Conservation (phyloP, 2,797 vertebrate species). For the Ceryle rudis region DNA sequence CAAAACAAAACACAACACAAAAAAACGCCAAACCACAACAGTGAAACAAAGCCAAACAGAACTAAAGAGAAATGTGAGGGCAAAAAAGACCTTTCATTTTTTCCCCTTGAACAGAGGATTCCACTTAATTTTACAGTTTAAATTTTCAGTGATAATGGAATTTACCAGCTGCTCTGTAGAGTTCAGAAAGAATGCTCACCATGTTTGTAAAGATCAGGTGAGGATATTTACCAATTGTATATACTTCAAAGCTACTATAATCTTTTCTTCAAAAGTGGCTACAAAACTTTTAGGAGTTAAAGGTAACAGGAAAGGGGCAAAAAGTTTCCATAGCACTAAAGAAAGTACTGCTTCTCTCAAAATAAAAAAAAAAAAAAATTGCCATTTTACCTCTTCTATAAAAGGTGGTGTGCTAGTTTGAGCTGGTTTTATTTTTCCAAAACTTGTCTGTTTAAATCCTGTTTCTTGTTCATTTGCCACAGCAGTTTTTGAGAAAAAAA, state of each 20-base stretch:
- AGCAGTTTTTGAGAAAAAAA: not conserved
- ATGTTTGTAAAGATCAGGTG: not conserved
- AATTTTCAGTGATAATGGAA: not conserved
- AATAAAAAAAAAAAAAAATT: not conserved
- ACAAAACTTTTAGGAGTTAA: not conserved
- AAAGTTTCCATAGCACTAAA: not conserved
- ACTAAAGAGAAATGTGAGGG: not conserved
- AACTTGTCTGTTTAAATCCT: not conserved
- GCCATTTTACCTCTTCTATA: not conserved
- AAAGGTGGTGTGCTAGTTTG: not conserved
- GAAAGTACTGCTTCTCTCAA: not conserved
- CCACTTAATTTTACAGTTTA: not conserved
- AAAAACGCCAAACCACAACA: not conserved
- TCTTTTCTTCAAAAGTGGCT: not conserved
- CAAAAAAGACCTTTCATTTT: not conserved
- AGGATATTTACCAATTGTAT: not conserved
- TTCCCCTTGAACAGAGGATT: not conserved
- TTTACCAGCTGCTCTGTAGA: not conserved
- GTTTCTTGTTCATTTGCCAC: not conserved
- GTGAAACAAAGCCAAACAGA: not conserved
- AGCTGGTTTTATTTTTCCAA: not conserved
- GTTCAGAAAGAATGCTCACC: not conserved
- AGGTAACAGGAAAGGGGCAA: not conserved
- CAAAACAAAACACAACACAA: not conserved
- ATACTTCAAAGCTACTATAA: not conserved